Conservation (phyloP, 2,888 invertebrate species). For the Aplocera efformata region DNA sequence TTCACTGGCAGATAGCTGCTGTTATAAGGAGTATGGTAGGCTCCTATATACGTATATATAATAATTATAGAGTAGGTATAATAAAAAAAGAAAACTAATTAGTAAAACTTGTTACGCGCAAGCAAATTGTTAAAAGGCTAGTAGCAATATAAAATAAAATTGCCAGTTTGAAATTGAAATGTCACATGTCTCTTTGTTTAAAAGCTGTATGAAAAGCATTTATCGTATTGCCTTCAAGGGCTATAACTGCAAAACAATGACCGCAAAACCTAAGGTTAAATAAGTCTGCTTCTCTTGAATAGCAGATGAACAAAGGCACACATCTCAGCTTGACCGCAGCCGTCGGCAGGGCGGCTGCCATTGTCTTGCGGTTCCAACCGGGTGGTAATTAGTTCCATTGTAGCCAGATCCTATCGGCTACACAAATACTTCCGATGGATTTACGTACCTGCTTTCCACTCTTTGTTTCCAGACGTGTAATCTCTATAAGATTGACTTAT, state of each 20-base stretch:
- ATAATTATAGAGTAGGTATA: too few species aligned
- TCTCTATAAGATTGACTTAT: slow-evolving; percentile 21
- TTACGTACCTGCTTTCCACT: slow-evolving; percentile 71
- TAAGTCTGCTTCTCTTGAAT: slow-evolving; percentile 27
- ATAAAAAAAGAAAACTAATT: too few species aligned
- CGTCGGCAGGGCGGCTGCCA: slow-evolving; percentile 49
- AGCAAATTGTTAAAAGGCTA: too few species aligned
- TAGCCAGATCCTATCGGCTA: slow-evolving; percentile 68
- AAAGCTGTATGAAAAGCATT: too few species aligned
- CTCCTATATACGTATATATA: too few species aligned
- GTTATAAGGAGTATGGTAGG: too few species aligned
- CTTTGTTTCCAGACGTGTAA: slow-evolving; percentile 55
- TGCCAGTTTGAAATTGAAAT: too few species aligned
- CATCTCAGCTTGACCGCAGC: slow-evolving; percentile 34
- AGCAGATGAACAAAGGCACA: slow-evolving; percentile 56
- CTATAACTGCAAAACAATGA: background rate
- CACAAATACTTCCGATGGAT: slow-evolving; percentile 72
- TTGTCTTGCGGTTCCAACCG: slow-evolving; percentile 56
- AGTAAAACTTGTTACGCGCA: too few species aligned
- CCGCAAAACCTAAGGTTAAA: slow-evolving; percentile 1
- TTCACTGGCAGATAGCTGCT: too few species aligned
- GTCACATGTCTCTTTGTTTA: too few species aligned
- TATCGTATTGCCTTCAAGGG: too few species aligned
- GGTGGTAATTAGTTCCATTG: slow-evolving; percentile 75
- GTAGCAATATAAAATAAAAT: too few species aligned